Evolutionary conservation across 2,888 invertebrate species (phyloP), one percentile per base, ranked within the genome.

Genomic region (Lumbricus terrestris): DNA sequence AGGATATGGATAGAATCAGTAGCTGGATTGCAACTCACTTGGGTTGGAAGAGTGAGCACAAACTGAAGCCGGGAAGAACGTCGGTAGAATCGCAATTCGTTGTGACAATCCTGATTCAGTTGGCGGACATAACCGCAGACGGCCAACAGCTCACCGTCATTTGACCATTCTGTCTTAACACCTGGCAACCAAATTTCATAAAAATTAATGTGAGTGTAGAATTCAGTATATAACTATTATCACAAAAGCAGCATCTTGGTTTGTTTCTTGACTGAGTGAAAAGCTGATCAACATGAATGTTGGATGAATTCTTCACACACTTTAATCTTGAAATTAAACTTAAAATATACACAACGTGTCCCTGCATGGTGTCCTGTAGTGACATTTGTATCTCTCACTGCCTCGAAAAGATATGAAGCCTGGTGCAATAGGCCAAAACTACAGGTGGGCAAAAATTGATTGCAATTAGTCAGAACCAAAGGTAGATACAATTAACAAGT

Each of bases 81-180:
- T 54, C 97, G 97, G 95, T 98, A 99, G 95, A 98, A 98, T 95
- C 98, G 97, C 91, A 99, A 96, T 91, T 97, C 96, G 95, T 98
- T 95, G 90, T 92, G 92, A 91, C 94, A 89, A 38, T 92, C 91
- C 69, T 92, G 90, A 88, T 92, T 92, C 33, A 94, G 94, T 69
- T 93, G 92, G 40, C 94, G 92, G 11, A 93, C 92, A 91, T 94
- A 94, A 0, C 99, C 98, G 88, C 98, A 98, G 0, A 98, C 98
- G 0, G 98, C 98, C 91, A 99, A 96, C 90, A 98, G 95, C 94
- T 98, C 98, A 54, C 98, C 96, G 2, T 98, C 98, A 95, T 98
- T 98, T 91, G 98, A 98, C 99, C 99, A 99, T 95, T 99, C 98
- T 96, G 98, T 97, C 93, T 97, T 94, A 42, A 95, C 92, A 88